phyloP scores from a whole-genome alignment of 2,113 vertebrate genomes.

The Sterrhoptilus dennistouni region DNA sequence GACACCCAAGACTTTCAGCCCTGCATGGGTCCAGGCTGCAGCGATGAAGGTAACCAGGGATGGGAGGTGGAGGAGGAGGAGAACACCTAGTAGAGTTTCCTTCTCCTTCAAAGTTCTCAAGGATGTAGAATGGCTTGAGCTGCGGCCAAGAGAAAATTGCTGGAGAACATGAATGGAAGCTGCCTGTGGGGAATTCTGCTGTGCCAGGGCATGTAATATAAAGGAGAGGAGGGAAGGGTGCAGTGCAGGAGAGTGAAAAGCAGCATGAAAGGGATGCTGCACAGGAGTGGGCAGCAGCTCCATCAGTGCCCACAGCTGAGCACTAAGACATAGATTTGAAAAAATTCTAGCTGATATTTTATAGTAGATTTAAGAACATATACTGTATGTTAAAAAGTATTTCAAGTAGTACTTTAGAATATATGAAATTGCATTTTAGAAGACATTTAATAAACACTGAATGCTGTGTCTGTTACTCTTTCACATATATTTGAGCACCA shows the following conservation, averaged over 20 bases:
- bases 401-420: too few species aligned
- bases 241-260: background rate
- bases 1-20: slow-evolving; percentile 98
- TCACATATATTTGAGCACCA: too few species aligned
- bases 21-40: slow-evolving; percentile 97
- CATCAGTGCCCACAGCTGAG: background rate
- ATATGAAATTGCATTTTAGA: too few species aligned
- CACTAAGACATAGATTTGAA: too few species aligned
- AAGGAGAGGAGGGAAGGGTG: background rate
- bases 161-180: background rate
- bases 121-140: background rate
- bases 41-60: slow-evolving; percentile 88
- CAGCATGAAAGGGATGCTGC: background rate
- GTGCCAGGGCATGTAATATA: background rate
- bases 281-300: background rate
- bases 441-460: too few species aligned
- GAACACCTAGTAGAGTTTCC: background rate
- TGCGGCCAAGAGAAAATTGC: background rate
- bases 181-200: background rate
- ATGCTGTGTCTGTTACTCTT: too few species aligned
- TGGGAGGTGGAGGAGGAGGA: background rate
- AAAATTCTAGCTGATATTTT: too few species aligned
- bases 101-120: background rate
- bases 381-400: too few species aligned
- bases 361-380: too few species aligned